Base-by-base conservation (phyloP, 2,113 vertebrate species). In the Gavia stellata region DNA sequence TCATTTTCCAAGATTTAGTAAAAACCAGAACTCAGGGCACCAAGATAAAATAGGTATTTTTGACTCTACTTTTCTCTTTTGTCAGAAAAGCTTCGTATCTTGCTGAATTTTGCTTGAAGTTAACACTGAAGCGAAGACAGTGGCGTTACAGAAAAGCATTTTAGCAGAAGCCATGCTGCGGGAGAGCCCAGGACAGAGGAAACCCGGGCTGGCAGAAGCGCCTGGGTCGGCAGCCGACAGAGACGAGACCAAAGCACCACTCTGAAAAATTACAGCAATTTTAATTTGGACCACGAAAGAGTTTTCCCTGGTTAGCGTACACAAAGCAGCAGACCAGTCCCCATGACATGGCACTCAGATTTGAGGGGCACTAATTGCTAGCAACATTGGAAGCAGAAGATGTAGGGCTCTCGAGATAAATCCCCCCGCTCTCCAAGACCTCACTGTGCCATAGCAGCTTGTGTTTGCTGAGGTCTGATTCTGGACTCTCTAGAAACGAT, bases 131-230 rank as follows among this genome's bases (percentile, higher is more conserved):
- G 7, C 8, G 18, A 93, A 80, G 75, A 56, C 14, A 26, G 15
- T 1, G 4, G 45, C 1, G 0, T 40, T 29, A 74, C 28, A 66
- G 28, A 56, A 65, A 11, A 87, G 24, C 19, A 12, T 56, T 88
- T 75, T 7, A 56, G 21, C 25, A 77, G 44, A 52, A 80, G 50
- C 53, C 29, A 15, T 9, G 36, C 88, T 12, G 13, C 1, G 1
- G 42, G 42, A 90, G 29, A 84, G 55, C 55, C n/a, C 1, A 1
- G 65, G 66, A 67, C 42, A 61, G 68, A 77, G 63, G 36, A 58
- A 9, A 74, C n/a, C 29, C 0, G 0, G 40, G 40, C 11, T 53
- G 65, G 72, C 56, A 81, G 50, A 10, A 50, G 40, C 2, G 3
- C 44, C 33, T 5, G 45, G 68, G 45, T 8, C 26, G 55, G 40